phyloP scores from a whole-genome alignment of 2,113 vertebrate genomes.

The Gallinago media region DNA sequence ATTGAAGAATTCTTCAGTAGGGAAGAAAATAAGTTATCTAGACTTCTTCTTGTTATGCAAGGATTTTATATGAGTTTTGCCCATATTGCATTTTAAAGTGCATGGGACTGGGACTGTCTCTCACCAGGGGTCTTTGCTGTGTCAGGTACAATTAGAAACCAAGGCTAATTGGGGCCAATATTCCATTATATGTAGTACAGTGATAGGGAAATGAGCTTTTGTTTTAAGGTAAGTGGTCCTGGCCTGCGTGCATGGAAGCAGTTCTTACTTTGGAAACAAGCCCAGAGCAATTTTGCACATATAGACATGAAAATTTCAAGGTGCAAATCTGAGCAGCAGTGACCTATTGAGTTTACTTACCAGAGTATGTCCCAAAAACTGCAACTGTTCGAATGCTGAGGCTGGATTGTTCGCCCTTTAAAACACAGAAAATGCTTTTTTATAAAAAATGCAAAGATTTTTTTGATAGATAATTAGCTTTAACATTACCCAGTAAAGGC shows the following conservation, averaged over 20 bases:
- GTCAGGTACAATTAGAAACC: conserved; percentile 6
- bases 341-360: neutral
- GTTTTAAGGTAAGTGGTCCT: neutral
- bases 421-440: neutral
- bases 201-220: neutral
- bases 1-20: neutral
- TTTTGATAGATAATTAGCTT: neutral
- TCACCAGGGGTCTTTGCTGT: neutral
- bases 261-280: neutral
- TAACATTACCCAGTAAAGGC: neutral
- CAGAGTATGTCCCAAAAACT: neutral
- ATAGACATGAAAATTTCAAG: neutral
- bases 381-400: neutral
- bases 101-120: neutral
- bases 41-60: neutral
- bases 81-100: neutral
- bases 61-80: neutral
- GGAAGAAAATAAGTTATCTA: neutral
- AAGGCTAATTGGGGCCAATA: neutral
- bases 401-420: neutral
- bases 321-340: neutral
- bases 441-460: neutral
- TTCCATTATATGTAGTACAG: neutral
- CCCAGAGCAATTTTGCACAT: neutral
- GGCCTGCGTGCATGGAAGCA: neutral